Conservation (phyloP, 2,888 invertebrate genomes). For the Cordylochernes scorpioides region DNA sequence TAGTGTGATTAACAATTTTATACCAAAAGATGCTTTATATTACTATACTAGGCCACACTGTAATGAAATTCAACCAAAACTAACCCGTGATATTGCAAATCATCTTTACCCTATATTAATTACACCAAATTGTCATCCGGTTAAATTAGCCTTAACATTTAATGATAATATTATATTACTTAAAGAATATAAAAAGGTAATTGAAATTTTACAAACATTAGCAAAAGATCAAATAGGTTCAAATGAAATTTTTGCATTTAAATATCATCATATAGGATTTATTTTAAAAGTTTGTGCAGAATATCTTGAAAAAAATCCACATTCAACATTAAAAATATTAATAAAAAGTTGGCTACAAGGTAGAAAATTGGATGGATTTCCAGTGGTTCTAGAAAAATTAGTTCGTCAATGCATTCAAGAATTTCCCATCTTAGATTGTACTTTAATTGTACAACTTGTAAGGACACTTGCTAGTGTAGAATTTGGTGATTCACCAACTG, state of each 20-base stretch:
- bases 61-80: constrained; percentile 43
- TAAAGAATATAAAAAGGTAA: constrained; percentile 41
- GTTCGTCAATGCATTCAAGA: constrained; percentile 59
- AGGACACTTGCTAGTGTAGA: constrained; percentile 22
- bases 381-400: constrained; percentile 35
- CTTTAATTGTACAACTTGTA: constrained; percentile 47
- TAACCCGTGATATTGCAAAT: constrained; percentile 41
- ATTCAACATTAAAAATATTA: constrained; percentile 3
- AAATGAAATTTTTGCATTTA: constrained; percentile 71
- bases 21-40: constrained; percentile 53
- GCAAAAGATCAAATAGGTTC: constrained; percentile 62
- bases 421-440: constrained; percentile 68
- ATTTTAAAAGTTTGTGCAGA: constrained; percentile 42
- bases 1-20: constrained; percentile 75
- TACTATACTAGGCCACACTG: constrained; percentile 50
- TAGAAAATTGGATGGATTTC: constrained; percentile 28
- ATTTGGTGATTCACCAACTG: constrained; percentile 42
- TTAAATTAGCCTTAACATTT: constrained; percentile 41
- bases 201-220: constrained; percentile 52
- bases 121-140: constrained; percentile 59
- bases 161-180: constrained; percentile 41
- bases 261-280: constrained; percentile 54
- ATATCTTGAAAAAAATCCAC: constrained; percentile 20
- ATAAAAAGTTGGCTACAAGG: constrained; percentile 41
- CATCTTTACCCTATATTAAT: constrained; percentile 59